Percentiles rank a stretch among this genome's conserved stretches.
Evolutionary conservation across 2,888 invertebrate species (phyloP).

Genomic region (Lasiommata megera): DNA sequence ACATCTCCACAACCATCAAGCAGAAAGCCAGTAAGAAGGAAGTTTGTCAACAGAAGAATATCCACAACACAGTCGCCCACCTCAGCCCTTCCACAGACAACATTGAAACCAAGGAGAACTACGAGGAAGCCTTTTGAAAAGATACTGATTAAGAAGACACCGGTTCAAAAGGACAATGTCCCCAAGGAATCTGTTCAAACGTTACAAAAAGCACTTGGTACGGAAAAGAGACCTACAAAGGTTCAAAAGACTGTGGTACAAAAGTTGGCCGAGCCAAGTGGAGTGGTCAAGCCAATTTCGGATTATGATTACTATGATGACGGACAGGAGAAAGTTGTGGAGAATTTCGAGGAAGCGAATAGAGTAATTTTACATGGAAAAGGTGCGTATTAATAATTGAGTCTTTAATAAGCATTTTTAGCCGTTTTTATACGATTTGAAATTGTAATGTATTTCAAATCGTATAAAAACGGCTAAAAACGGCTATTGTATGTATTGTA

Average conservation of each 20-base stretch:
- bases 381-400: conserved; percentile 48
- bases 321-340: conserved; percentile 77
- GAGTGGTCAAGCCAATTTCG: conserved; percentile 54
- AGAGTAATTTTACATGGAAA: conserved; percentile 80
- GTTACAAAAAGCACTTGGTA: conserved; percentile 16
- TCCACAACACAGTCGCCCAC: conserved; percentile 55
- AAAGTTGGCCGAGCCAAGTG: conserved; percentile 39
- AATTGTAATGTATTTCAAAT: too few relatives aligned
- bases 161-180: conserved; percentile 14
- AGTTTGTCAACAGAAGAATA: conserved; percentile 59
- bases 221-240: conserved; percentile 14
- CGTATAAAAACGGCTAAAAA: too few relatives aligned
- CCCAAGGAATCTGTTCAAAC: conserved; percentile 15
- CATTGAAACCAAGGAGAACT: conserved; percentile 35
- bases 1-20: conserved; percentile 56
- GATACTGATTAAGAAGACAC: conserved; percentile 32
- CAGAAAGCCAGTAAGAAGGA: conserved; percentile 50
- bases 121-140: conserved; percentile 56
- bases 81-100: conserved; percentile 38
- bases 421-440: too few relatives aligned
- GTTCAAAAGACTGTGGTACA: conserved; percentile 9
- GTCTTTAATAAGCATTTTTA: too few relatives aligned
- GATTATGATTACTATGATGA: conserved; percentile 89
- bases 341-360: conserved; percentile 70
- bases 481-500: too few relatives aligned